These are phyloP conservation scores for Poeciliopsis gracilis DNA, from an alignment of 2,797 vertebrate species.

Conservation along the genomic window DNA sequence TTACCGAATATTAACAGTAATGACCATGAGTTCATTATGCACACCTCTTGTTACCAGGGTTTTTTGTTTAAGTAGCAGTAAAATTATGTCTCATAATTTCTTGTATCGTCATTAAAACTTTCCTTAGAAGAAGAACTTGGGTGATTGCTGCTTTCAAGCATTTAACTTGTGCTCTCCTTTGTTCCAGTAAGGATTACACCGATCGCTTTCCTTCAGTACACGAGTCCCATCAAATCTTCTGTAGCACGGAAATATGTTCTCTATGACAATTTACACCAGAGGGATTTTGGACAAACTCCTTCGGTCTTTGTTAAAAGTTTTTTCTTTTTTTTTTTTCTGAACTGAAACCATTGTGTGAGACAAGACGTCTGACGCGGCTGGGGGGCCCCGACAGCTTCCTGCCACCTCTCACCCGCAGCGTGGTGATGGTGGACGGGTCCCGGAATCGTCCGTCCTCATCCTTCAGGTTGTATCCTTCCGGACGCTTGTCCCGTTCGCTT, in stretches of 20 bases:
- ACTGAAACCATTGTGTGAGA: not conserved
- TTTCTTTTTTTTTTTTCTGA: not conserved
- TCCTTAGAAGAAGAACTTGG: not conserved
- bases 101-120: not conserved
- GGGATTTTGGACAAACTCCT: not conserved
- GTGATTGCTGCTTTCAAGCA: not conserved
- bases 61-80: not conserved
- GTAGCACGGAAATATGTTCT: not conserved
- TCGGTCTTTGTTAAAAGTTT: not conserved
- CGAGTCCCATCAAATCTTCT: not conserved
- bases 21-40: no score
- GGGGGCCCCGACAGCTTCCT: not conserved
- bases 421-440: slow-evolving; percentile 94
- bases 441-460: slow-evolving; percentile 95
- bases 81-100: not conserved
- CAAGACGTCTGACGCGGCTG: not conserved
- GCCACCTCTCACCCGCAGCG: slow-evolving; percentile 85
- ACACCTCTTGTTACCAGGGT: not conserved
- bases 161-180: not conserved
- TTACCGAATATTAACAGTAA: no score
- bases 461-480: slow-evolving; percentile 97
- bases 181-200: not conserved
- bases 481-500: slow-evolving; percentile 95
- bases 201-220: not conserved
- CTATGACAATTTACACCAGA: not conserved